Conservation (phyloP, 2,888 invertebrate genomes). For the Mesorhabditis spiculigera region DNA sequence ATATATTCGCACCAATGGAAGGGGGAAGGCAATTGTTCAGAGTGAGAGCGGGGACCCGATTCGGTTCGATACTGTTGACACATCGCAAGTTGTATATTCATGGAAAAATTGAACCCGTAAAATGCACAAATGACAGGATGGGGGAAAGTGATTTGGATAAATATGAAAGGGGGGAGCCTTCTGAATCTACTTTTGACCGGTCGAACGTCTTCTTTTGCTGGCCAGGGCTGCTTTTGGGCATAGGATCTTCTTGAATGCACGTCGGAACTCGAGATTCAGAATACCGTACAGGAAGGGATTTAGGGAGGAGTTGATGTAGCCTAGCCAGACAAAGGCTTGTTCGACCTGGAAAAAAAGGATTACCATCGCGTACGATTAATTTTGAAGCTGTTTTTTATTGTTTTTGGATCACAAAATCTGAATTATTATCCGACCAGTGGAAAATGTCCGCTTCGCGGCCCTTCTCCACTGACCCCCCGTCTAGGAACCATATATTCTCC, state of each 20-base stretch:
- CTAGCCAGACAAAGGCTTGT: conserved; percentile 57
- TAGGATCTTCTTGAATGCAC: conserved; percentile 57
- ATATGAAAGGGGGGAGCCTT: neutral
- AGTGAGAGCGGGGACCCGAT: too few species aligned
- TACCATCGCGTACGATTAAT: neutral
- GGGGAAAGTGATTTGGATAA: too few species aligned
- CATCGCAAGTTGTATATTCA: too few species aligned
- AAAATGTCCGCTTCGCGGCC: too few species aligned
- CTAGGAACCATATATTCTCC: too few species aligned
- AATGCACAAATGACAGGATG: too few species aligned
- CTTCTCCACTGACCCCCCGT: too few species aligned
- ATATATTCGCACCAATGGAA: too few species aligned
- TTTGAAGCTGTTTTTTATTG: conserved; percentile 1
- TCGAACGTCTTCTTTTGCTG: conserved; percentile 29
- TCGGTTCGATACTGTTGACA: too few species aligned
- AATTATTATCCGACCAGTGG: neutral
- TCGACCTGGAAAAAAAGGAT: conserved; percentile 40
- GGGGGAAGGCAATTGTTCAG: too few species aligned
- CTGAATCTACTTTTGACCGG: conserved; percentile 19
- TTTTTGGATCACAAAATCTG: neutral
- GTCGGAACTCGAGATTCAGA: conserved; percentile 56
- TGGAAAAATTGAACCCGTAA: too few species aligned
- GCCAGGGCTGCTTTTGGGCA: conserved; percentile 50
- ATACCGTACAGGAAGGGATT: conserved; percentile 58
- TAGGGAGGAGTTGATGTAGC: conserved; percentile 56